These are phyloP conservation scores for Coreoperca whiteheadi DNA, from an alignment of 2,113 vertebrate genomes.

Conservation along the genomic window DNA sequence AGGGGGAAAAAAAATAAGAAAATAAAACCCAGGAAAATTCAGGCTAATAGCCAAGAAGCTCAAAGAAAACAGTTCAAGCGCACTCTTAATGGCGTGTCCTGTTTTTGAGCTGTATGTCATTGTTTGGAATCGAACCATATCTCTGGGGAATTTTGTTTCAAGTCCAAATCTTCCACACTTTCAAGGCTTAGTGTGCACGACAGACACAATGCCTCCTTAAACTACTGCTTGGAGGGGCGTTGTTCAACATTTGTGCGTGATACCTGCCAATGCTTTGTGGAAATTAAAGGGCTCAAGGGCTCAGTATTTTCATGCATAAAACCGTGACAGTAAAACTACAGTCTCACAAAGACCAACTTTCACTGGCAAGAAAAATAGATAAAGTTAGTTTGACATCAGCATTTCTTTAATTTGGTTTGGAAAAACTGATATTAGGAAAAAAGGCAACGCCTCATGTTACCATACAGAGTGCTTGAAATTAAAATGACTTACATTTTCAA, in stretches of 20 bases:
- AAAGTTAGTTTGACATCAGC: not conserved
- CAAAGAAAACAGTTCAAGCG: constrained; percentile 63
- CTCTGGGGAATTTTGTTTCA: constrained; percentile 74
- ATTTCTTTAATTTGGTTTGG: not conserved
- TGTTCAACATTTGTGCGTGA: constrained; percentile 54
- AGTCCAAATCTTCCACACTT: constrained; percentile 71
- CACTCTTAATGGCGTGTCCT: constrained; percentile 71
- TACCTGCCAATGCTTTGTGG: constrained; percentile 41
- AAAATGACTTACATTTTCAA: not conserved
- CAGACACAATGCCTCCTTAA: constrained; percentile 69
- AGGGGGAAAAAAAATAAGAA: constrained; percentile 33
- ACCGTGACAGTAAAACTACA: constrained; percentile 18
- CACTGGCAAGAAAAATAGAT: not conserved
- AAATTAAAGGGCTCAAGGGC: constrained; percentile 35
- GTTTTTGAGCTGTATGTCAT: constrained; percentile 74
- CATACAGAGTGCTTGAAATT: not conserved
- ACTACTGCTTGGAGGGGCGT: constrained; percentile 62
- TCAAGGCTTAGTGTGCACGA: constrained; percentile 55
- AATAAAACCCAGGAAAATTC: constrained; percentile 55
- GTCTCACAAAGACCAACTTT: constrained; percentile 10
- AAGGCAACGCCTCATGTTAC: constrained; percentile 28
- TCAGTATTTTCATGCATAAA: constrained; percentile 40
- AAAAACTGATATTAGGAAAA: constrained; percentile 27
- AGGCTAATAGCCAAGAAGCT: constrained; percentile 53
- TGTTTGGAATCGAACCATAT: constrained; percentile 74